Evolutionary conservation across 2,797 vertebrate species (phyloP).

Genomic region (Gymnopithys bicolor): DNA sequence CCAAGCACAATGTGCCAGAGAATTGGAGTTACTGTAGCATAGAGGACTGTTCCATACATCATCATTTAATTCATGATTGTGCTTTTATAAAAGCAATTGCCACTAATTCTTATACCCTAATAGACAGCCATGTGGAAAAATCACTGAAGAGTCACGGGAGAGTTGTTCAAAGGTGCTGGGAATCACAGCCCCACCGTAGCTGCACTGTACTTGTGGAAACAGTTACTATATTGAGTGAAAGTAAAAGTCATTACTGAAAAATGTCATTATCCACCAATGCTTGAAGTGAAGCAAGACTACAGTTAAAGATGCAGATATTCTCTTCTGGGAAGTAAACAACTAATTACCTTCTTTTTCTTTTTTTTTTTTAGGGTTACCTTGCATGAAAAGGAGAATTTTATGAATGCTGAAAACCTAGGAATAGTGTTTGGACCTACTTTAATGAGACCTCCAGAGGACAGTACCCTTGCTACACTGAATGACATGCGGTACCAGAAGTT

Average conservation of each 20-base stretch:
- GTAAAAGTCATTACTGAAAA: neutral
- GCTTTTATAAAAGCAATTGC: neutral
- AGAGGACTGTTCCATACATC: neutral
- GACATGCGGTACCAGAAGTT: conserved; percentile 98
- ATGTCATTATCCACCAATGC: neutral
- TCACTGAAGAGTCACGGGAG: neutral
- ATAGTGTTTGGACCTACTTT: conserved; percentile 98
- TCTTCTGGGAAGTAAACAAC: neutral
- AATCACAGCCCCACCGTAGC: rapidly evolving
- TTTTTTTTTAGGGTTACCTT: conserved; percentile 85
- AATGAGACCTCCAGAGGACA: conserved; percentile 95
- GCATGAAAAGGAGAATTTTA: conserved; percentile 96
- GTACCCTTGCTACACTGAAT: conserved; percentile 92
- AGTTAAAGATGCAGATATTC: neutral
- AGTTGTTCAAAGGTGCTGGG: neutral
- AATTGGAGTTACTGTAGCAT: neutral
- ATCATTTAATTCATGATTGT: neutral
- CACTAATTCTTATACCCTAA: neutral
- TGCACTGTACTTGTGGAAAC: neutral
- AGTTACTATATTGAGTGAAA: neutral
- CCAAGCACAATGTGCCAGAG: neutral
- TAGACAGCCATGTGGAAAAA: neutral
- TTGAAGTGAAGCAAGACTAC: neutral
- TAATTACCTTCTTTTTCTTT: neutral
- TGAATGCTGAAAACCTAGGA: conserved; percentile 97